phyloP scores from a whole-genome alignment of 2,888 invertebrate genomes.

The Sminthurinus aureus region DNA sequence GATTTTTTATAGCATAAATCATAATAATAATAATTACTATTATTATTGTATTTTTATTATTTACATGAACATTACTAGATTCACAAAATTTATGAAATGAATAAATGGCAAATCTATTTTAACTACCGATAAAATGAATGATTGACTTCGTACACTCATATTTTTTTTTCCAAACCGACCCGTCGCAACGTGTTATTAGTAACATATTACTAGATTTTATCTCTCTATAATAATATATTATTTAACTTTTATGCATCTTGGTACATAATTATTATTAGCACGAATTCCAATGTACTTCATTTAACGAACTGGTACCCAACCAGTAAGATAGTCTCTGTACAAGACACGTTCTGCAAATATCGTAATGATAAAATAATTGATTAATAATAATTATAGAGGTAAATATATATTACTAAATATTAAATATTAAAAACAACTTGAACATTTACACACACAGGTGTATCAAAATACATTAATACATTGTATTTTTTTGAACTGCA shows the following conservation, averaged over 20 bases:
- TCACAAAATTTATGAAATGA: conserved; percentile 19
- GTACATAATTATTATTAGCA: not conserved
- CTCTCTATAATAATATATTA: no score
- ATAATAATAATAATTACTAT: no score
- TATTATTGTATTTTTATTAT: conserved; percentile 22
- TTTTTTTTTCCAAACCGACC: not conserved
- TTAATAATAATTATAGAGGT: no score
- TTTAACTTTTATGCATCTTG: no score
- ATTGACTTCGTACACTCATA: not conserved
- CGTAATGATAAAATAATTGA: no score
- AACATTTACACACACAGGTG: no score
- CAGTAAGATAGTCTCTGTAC: conserved; percentile 70
- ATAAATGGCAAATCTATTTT: conserved; percentile 33
- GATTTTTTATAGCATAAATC: conserved; percentile 24
- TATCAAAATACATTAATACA: no score
- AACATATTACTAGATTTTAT: no score
- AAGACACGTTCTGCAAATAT: conserved; percentile 64
- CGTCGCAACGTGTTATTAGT: no score
- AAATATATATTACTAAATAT: no score
- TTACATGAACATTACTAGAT: conserved; percentile 33
- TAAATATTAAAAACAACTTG: no score
- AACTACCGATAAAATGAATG: conserved; percentile 18
- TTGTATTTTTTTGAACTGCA: no score
- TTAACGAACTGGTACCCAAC: conserved; percentile 75
- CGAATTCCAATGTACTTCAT: not conserved